Conservation (phyloP, 2,113 vertebrate genomes). For the Neolamprologus variostigma region DNA sequence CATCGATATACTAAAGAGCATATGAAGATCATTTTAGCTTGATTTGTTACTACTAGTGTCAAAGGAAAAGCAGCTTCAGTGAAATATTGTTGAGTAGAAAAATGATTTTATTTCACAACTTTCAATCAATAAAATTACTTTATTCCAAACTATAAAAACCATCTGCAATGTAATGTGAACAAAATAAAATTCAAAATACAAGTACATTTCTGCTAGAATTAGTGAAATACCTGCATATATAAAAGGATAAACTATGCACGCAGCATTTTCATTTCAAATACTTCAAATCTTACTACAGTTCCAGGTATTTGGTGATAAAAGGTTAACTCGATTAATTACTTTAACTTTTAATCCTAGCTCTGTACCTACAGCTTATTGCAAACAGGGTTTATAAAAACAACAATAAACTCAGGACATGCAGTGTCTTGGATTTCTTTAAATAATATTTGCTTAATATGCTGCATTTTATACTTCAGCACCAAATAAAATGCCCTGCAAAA, state of each 20-base stretch:
- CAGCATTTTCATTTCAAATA: background rate
- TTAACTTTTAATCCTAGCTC: background rate
- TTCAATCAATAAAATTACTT: background rate
- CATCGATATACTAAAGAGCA: background rate
- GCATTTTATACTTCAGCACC: background rate
- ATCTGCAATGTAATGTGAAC: background rate
- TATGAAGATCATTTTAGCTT: background rate
- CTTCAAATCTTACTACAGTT: background rate
- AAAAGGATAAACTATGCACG: background rate
- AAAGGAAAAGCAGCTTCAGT: background rate
- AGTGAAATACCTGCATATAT: background rate
- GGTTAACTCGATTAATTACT: background rate
- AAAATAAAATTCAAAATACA: constrained; percentile 7
- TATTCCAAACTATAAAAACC: background rate
- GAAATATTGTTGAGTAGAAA: background rate
- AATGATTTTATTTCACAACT: background rate
- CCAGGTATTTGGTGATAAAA: background rate
- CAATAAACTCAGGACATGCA: background rate
- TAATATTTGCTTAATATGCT: constrained; percentile 28
- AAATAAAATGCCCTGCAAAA: background rate
- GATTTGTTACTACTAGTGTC: background rate
- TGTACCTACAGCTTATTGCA: background rate
- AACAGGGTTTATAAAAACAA: background rate
- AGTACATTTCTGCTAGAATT: background rate
- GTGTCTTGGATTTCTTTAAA: constrained; percentile 39